Evolutionary conservation across 1,140 invertebrate species (phyloP), one percentile per base, ranked within the genome.

Genomic region (Matsumurasca onukii): DNA sequence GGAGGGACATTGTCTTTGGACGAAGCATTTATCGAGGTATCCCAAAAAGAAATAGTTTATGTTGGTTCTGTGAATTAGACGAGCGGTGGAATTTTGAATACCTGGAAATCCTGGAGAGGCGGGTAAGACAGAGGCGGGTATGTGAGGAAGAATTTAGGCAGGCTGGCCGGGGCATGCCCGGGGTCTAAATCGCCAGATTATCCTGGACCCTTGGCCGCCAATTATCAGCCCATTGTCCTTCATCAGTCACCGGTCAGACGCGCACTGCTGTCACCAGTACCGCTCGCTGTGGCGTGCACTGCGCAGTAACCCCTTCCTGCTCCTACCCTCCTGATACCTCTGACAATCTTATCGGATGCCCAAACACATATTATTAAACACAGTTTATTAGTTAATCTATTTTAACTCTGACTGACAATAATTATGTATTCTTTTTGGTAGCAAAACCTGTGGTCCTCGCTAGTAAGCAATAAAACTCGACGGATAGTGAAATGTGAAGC

Each of bases 1-100:
- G 34, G 57, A 65, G 27, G 29, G 55, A 31, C 62, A 62, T 24
- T 61, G 55, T 68, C 55, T 63, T 68, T 63, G 67, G n/a, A 34
- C 29, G 22, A 67, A 67, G 57, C 49, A 59, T 68, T 68, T 68
- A 68, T 68, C 57, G 55, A 68, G 59, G 67, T 62, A 68, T 68
- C 67, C 67, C 67, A 68, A 62, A 68, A 68, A 68, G 67, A 68
- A 62, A 68, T 68, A 61, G 31, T 68, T 68, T 68, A 68, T 68
- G 67, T 31, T 24, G 22, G 67, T 68, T 63, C 67, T 49, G 39
- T 62, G 67, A 62, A 68, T 68, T 63, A 63, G 57, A 31, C 49
- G 39, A 31, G 3, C 29, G 31, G 31, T 39, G 67, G 67, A 68
- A 68, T 68, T 68, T 68, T 51, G 67, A 39, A 68, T 68, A 68